Conservation (phyloP, 92 coral and sea anemone species). For the Palythoa grandiflora region DNA sequence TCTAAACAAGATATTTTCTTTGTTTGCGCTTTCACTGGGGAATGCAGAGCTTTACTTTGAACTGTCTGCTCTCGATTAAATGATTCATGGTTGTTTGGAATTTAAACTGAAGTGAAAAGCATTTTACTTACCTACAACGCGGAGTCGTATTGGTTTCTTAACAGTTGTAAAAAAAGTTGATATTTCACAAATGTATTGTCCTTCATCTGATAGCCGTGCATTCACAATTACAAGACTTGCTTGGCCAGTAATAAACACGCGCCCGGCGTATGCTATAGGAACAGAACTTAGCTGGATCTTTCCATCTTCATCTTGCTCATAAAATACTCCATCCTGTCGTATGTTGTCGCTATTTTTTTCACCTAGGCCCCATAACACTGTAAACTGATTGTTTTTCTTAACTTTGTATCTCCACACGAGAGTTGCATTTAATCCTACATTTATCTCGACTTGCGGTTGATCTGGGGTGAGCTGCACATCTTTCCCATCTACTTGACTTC, state of each 20-base stretch:
- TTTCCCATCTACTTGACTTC: slow-evolving; percentile 15
- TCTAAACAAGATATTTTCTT: slow-evolving; percentile 44
- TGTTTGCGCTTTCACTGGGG: slow-evolving; percentile 33
- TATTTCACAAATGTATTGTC: slow-evolving; percentile 80
- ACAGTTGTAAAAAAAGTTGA: slow-evolving; percentile 52
- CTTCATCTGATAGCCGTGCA: slow-evolving; percentile 76
- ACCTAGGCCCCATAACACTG: slow-evolving; percentile 73
- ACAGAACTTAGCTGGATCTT: slow-evolving; percentile 39
- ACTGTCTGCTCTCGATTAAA: slow-evolving; percentile 12
- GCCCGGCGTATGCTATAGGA: slow-evolving; percentile 58
- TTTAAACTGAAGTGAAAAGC: slow-evolving; percentile 3
- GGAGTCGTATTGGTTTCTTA: slow-evolving; percentile 64
- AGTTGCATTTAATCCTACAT: slow-evolving; percentile 71
- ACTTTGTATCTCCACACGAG: slow-evolving; percentile 74
- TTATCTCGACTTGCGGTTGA: slow-evolving; percentile 59
- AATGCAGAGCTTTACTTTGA: neutral
- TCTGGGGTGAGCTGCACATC: slow-evolving; percentile 43
- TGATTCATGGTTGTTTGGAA: neutral
- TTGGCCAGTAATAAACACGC: slow-evolving; percentile 67
- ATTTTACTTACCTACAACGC: slow-evolving; percentile 80
- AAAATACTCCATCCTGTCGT: slow-evolving; percentile 38
- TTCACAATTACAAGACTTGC: slow-evolving; percentile 70
- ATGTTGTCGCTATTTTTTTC: slow-evolving; percentile 45
- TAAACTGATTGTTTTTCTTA: slow-evolving; percentile 19
- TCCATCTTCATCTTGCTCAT: slow-evolving; percentile 41